Conservation (phyloP, 2,888 invertebrate genomes). For the Dioctria rufipes region DNA sequence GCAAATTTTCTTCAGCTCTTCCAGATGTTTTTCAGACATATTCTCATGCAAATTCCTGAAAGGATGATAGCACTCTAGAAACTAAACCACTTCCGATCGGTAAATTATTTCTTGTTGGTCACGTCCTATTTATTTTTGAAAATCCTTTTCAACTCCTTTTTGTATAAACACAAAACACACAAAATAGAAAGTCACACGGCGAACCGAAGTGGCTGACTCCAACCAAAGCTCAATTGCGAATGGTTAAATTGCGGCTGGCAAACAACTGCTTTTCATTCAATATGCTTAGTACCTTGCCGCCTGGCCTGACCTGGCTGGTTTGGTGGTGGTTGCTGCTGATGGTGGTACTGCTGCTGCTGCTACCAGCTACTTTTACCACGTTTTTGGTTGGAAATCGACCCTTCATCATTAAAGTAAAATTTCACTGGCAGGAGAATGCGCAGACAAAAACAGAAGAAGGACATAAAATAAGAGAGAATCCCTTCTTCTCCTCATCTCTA, state of each 20-base stretch:
- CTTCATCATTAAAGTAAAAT: not conserved
- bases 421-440: conserved; percentile 20
- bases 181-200: conserved; percentile 1
- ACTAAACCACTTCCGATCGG: not conserved
- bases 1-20: conserved; percentile 69
- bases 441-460: conserved; percentile 34
- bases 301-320: too few relatives aligned
- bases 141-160: not conserved
- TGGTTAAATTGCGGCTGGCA: not conserved
- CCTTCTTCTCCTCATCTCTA: not conserved
- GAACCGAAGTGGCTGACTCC: not conserved
- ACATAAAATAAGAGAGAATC: not conserved
- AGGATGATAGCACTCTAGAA: not conserved
- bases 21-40: conserved; percentile 65
- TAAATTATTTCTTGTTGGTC: not conserved
- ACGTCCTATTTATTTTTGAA: not conserved
- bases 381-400: not conserved
- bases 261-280: not conserved
- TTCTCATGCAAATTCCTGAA: conserved; percentile 37
- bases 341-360: too few relatives aligned
- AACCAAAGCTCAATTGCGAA: not conserved
- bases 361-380: too few relatives aligned
- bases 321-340: too few relatives aligned
- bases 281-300: too few relatives aligned
- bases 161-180: not conserved